Percentiles rank a stretch among this genome's conserved stretches.
phyloP scores from a whole-genome alignment of 2,888 invertebrate genomes.

The Tanytarsus gracilentus region DNA sequence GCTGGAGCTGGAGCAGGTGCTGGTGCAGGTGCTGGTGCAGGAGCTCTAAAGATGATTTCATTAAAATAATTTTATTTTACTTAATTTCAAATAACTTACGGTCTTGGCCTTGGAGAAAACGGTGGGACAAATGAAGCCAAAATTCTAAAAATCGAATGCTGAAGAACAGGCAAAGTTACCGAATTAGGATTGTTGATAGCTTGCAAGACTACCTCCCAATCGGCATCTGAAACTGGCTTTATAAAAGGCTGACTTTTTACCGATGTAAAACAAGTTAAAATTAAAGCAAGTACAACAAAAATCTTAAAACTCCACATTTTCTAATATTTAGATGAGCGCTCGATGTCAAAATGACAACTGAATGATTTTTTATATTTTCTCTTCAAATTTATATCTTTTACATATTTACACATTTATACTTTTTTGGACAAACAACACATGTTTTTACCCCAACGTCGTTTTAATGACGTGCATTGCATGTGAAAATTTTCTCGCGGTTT shows the following conservation, averaged over 20 bases:
- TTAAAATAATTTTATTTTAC: background rate
- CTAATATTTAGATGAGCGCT: background rate
- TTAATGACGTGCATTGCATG: no score
- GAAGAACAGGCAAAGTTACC: background rate
- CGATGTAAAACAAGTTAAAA: background rate
- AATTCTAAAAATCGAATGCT: conserved; percentile 11
- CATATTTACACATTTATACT: no score
- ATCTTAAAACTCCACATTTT: conserved; percentile 11
- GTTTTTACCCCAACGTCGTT: no score
- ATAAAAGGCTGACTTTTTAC: background rate
- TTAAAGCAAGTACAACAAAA: background rate
- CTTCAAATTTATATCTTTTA: background rate
- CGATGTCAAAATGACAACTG: background rate
- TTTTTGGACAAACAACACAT: no score
- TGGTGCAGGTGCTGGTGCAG: conserved; percentile 2
- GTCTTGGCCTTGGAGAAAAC: background rate
- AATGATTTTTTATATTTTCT: background rate
- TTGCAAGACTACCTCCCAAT: conserved; percentile 10
- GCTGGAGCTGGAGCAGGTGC: background rate
- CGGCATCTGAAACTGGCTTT: background rate
- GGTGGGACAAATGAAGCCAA: background rate
- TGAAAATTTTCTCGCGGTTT: no score
- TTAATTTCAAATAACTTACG: background rate
- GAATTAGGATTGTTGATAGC: background rate
- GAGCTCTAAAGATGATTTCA: background rate